A percentile compares a stretch with the other conserved stretches of the same genome.
phyloP scores from a whole-genome alignment of 1,140 invertebrate genomes.

The Eumeta japonica region DNA sequence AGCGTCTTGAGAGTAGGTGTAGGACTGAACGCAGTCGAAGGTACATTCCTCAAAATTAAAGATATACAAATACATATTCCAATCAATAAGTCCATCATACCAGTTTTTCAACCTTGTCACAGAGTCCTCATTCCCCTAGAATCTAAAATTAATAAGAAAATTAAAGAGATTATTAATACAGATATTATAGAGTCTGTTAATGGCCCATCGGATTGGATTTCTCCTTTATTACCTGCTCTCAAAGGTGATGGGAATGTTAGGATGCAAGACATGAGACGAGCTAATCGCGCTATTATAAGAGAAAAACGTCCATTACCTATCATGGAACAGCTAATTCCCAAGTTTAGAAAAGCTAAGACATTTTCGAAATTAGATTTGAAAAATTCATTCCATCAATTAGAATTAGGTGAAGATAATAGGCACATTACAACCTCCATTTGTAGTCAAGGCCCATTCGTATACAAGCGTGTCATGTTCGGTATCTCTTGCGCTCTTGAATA shows the following conservation, averaged over 20 bases:
- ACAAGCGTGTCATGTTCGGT: constrained; percentile 29
- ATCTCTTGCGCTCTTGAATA: constrained; percentile 29
- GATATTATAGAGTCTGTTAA: constrained; percentile 32
- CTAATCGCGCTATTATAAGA: constrained; percentile 28
- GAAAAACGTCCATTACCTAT: constrained; percentile 33
- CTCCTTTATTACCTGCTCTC: constrained; percentile 28
- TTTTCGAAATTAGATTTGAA: constrained; percentile 26
- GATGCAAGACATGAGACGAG: constrained; percentile 36
- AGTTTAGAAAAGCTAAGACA: constrained; percentile 17
- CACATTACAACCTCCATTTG: constrained; percentile 35
- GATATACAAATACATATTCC: constrained; percentile 19
- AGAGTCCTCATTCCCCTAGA: constrained; percentile 22
- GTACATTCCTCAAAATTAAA: constrained; percentile 27
- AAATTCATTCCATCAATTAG: constrained; percentile 24
- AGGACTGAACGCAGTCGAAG: constrained; percentile 11
- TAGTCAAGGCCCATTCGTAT: constrained; percentile 27
- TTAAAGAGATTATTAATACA: constrained; percentile 14
- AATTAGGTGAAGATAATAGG: constrained; percentile 20
- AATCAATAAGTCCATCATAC: constrained; percentile 16
- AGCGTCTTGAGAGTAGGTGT: constrained; percentile 20
- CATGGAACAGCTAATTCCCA: constrained; percentile 24
- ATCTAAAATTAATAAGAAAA: constrained; percentile 17
- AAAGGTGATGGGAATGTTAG: constrained; percentile 27
- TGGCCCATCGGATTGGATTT: constrained; percentile 28
- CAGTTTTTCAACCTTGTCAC: constrained; percentile 23